These are phyloP conservation scores for Lynx canadensis DNA, from an alignment of 2,113 vertebrate species.

Conservation along the genomic window DNA sequence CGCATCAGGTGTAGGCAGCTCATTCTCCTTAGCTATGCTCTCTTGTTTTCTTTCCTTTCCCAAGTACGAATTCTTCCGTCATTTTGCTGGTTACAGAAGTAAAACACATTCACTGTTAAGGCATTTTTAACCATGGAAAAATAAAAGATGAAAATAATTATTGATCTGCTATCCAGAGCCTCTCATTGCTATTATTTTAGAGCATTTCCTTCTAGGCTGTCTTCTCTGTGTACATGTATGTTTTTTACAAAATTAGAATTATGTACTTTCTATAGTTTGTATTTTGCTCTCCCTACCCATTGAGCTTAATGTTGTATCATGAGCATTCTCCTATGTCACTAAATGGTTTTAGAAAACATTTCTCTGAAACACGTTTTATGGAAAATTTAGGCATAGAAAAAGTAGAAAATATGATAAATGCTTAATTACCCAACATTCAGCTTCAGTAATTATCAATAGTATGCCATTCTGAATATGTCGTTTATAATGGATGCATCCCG, in stretches of 20 bases:
- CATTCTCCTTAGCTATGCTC: fast-evolving
- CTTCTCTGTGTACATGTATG: background rate
- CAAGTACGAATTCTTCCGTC: background rate
- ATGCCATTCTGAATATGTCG: background rate
- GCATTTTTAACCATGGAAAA: conserved; percentile 27
- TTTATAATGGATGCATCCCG: background rate
- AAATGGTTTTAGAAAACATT: conserved; percentile 24
- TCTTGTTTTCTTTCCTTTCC: background rate
- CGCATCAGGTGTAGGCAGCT: background rate
- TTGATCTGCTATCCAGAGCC: background rate
- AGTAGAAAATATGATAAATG: background rate
- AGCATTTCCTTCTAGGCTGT: background rate
- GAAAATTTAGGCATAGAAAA: background rate
- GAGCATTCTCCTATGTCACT: background rate
- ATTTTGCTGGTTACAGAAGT: background rate
- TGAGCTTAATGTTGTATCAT: background rate
- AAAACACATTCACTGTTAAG: background rate
- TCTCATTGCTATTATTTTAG: background rate
- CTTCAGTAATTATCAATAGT: background rate
- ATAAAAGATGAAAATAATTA: background rate
- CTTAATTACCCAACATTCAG: background rate
- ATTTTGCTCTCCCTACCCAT: background rate
- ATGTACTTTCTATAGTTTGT: background rate
- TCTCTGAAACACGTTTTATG: background rate
- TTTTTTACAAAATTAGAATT: background rate